phyloP scores from a whole-genome alignment of 2,113 vertebrate species.

The Gymnogyps californianus region DNA sequence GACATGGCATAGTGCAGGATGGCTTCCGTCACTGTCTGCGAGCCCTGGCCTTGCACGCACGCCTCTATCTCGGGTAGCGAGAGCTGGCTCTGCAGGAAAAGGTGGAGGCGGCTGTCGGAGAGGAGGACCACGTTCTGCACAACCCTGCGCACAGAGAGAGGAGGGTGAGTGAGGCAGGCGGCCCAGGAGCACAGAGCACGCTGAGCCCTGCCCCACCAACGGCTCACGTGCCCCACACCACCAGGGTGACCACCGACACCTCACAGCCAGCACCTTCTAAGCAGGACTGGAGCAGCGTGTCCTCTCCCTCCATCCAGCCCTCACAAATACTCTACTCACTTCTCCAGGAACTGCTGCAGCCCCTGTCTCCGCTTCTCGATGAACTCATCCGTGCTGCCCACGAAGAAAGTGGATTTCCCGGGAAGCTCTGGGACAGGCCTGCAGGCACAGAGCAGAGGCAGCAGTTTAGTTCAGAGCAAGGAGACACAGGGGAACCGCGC shows the following conservation, averaged over 20 bases:
- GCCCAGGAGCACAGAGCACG: background rate
- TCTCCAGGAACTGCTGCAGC: conserved; percentile 89
- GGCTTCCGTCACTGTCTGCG: conserved; percentile 84
- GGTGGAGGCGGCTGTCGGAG: conserved; percentile 95
- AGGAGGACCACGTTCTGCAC: conserved; percentile 91
- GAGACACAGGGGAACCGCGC: rapidly evolving
- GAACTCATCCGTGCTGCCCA: conserved; percentile 85
- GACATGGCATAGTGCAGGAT: conserved; percentile 90
- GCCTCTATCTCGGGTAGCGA: conserved; percentile 86
- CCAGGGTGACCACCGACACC: background rate
- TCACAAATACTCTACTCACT: conserved; percentile 64
- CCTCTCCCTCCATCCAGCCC: background rate
- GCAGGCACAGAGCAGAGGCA: background rate
- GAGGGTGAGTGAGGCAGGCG: rapidly evolving
- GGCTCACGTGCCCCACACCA: background rate
- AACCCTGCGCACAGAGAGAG: conserved; percentile 70
- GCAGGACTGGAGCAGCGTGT: rapidly evolving
- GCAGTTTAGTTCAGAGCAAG: background rate
- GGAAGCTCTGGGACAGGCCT: conserved; percentile 94
- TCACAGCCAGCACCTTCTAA: background rate
- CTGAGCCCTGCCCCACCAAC: background rate
- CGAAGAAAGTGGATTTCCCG: conserved; percentile 83
- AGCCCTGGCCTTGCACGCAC: conserved; percentile 86
- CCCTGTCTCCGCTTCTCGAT: conserved; percentile 89
- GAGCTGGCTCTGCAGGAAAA: conserved; percentile 97